Evolutionary conservation across 1,140 invertebrate genomes (phyloP).

Genomic region (Pseudobourletiella spinata): DNA sequence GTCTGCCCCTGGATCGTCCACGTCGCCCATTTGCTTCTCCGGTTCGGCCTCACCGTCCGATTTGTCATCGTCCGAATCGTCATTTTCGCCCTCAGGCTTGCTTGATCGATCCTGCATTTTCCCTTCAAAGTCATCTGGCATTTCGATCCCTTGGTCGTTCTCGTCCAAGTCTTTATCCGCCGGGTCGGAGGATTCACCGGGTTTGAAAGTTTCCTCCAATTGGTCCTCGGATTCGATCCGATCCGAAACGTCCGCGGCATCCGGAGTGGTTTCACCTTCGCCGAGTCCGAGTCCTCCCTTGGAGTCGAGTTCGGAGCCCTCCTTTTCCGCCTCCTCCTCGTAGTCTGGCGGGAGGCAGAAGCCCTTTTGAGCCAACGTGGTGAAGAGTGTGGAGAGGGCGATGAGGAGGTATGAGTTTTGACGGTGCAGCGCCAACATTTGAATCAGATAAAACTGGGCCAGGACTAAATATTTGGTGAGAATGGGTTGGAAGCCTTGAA

Average conservation of each 20-base stretch:
- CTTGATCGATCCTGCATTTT: constrained; percentile 70
- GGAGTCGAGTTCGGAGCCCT: constrained; percentile 45
- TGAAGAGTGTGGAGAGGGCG: constrained; percentile 72
- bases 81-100: constrained; percentile 53
- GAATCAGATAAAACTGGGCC: constrained; percentile 65
- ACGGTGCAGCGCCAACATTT: constrained; percentile 64
- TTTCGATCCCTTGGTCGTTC: constrained; percentile 88
- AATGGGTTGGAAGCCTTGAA: constrained; percentile 50
- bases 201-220: constrained; percentile 73
- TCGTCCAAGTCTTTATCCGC: constrained; percentile 65
- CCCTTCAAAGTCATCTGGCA: constrained; percentile 85
- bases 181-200: constrained; percentile 58
- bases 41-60: constrained; percentile 59
- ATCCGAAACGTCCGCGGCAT: constrained; percentile 89
- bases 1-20: constrained; percentile 63
- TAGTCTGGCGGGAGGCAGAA: constrained; percentile 84
- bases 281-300: constrained; percentile 66
- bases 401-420: constrained; percentile 72
- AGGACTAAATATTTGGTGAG: constrained; percentile 66
- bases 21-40: constrained; percentile 94
- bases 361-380: constrained; percentile 76
- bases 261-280: constrained; percentile 63
- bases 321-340: constrained; percentile 48
- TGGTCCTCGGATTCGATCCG: constrained; percentile 89
- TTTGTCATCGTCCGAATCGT: constrained; percentile 47